Base-by-base conservation (phyloP, 2,113 vertebrate genomes). In the Thunnus maccoyii region DNA sequence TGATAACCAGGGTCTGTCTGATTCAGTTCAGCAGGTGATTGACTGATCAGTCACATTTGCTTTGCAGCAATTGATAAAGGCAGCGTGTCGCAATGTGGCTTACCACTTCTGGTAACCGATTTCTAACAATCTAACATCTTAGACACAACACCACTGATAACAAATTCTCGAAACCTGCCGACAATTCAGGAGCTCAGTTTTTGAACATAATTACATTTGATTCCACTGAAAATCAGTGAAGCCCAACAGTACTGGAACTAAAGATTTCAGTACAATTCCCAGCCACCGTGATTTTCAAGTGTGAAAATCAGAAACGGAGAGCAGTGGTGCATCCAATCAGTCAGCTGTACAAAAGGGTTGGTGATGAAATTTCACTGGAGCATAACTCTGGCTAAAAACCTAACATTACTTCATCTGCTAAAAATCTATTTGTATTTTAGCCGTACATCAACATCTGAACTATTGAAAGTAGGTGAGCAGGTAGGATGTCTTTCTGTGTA, bases 281-380 rank as follows among this genome's bases (percentile, higher is more conserved):
- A 55, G 41, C 12, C 14, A 10, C 47, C 3, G 13, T 46, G 1
- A 61, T 66, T 76, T 77, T 69, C 60, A 55, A 63, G 11, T 15
- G 11, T 47, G 8, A 36, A 72, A 58, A 71, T 80, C 13, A 77
- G 41, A 72, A 71, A 48, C 16, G 52, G 76, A 48, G 60, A 69
- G 5, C 11, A 46, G 47, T 48, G 47, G 41, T 56, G 73, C 46
- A 1, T 20, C 68, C 61, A 56, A 60, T 65, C 77, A 61, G 18
- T 77, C 72, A 78, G 58, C 66, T 78, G 55, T 44, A 41, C 36
- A 41, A 41, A 22, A 57, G 41, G 30, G 13, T 86, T 52, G 46
- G 57, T 61, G 46, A 60, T 77, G 60, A 41, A 55, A 17, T 66
- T 80, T 76, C 3, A 54, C 50, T 27, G 55, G 65, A 58, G 25